Evolutionary conservation across 2,888 invertebrate genomes (phyloP), one percentile per base, ranked within the genome.

Genomic region (Prosopocoilus inquinatus): DNA sequence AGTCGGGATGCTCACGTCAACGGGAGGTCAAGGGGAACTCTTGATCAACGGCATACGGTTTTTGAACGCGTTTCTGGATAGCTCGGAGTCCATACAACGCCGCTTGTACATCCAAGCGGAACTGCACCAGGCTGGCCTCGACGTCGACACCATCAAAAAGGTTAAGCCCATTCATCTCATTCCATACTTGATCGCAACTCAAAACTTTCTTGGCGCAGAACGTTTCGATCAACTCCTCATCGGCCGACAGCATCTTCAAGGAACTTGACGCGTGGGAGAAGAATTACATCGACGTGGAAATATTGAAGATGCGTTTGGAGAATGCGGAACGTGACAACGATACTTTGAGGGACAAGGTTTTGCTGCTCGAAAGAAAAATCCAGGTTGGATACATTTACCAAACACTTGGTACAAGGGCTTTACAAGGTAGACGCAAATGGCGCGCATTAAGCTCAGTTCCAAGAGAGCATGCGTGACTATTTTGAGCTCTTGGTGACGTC

Each of bases 21-120:
- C 87, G 0, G 88, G 90, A 11, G 79, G 79, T 8, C 78, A 80
- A 49, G 86, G 87, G 0, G 89, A 89, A 60, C 79, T 93, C 3
- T 84, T 92, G 65, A 85, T 89, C 2, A 88, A 90, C 2, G 94
- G 94, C 0, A 81, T 96, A 60, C 84, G 83, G 67, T 94, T 96
- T 73, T 82, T 96, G 51, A 95, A 95, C 72, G 87, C 89, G 0
- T 85, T 95, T 64, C 79, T 94, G 51, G 84, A 86, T 67, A 88
- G 90, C 34, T 87, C 93, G 0, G 87, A 87, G 0, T 82, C 84
- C 36, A 81, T 88, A 3, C 92, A 93, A 69, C 85, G 88, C 61
- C 84, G 88, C 58, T 80, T 94, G 8, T 93, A 94, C 72, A 85
- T 94, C 49, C 94, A 93, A 78, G 91, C 91, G 0, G 91, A 91